A percentile compares a stretch with the other conserved stretches of the same genome.
phyloP scores from a whole-genome alignment of 2,888 invertebrate species.

The Zygothrica quintamaculata region DNA sequence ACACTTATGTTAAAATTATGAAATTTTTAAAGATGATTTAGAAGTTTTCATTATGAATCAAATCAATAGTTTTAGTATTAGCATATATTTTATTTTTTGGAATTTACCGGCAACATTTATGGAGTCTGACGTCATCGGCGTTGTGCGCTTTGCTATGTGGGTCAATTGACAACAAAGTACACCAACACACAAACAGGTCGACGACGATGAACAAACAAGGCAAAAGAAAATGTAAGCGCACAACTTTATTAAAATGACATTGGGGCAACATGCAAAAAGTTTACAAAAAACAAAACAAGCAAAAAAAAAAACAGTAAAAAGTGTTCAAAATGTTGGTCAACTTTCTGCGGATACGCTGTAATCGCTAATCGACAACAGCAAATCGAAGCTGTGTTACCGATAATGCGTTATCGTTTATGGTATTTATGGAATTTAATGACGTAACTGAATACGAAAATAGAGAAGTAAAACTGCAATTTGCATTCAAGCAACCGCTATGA shows the following conservation, averaged over 20 bases:
- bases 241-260: conserved; percentile 75
- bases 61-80: conserved; percentile 55
- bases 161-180: conserved; percentile 78
- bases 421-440: conserved; percentile 75
- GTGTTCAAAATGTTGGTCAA: conserved; percentile 35
- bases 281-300: conserved; percentile 24
- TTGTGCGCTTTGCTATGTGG: conserved; percentile 65
- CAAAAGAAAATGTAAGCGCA: conserved; percentile 70
- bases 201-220: conserved; percentile 67
- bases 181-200: conserved; percentile 40
- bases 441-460: conserved; percentile 56
- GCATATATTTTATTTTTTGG: conserved; percentile 45
- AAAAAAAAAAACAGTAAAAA: conserved; percentile 22
- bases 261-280: conserved; percentile 52
- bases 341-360: conserved; percentile 34
- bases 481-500: conserved; percentile 1
- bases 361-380: conserved; percentile 38
- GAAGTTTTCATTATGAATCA: conserved; percentile 44
- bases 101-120: conserved; percentile 71
- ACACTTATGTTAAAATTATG: too few relatives aligned
- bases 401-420: conserved; percentile 59
- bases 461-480: conserved; percentile 29
- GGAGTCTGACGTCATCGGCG: conserved; percentile 71
- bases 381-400: conserved; percentile 43
- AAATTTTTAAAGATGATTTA: conserved; percentile 35